Base-by-base conservation (phyloP, 1,140 invertebrate species). In the Phocides pigmalion region DNA sequence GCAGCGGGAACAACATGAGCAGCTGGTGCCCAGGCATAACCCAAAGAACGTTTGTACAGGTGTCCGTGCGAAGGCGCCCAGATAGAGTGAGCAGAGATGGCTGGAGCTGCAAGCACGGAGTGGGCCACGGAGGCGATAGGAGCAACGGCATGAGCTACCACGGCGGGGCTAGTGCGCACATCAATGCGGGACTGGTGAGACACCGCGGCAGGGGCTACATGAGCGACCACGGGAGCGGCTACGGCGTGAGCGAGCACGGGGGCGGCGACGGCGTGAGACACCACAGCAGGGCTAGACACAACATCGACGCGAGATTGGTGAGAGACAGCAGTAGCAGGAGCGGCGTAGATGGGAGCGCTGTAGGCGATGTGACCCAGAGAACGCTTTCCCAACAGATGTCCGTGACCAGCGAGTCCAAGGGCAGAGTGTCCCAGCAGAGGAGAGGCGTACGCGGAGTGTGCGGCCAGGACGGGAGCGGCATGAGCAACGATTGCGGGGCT, bases 301-400 rank as follows among this genome's bases (percentile, higher is more conserved):
- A 90, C 76, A 62, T 90, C 85, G 28, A 87, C 85, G 22, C 87
- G 82, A 39, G 87, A 87, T 47, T 89, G 86, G 66, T 91, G 87
- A 14, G 86, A 84, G 1, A 88, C 82, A 44, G 35, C 35, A 5
- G 35, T 3, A 4, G 35, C 35, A 12, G 35, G 35, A 1, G 35
- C 35, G 11, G 35, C 35, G 2, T 5, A 39, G 35, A 39, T 39
- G 35, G 35, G 35, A 11, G 35, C 35, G 35, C 35, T 39, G 35
- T 39, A 39, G 35, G 35, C 35, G 2, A 39, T n/a, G 66, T 76
- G 72, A 3, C 68, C 78, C 49, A 87, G 65, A 4, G 84, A 87
- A 41, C 84, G 84, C 51, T 84, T 87, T 66, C 81, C 14, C 35
- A 39, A 71, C 14, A 62, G 67, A 66, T 87, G 82, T 58, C 74